Evolutionary conservation across 2,797 vertebrate genomes (phyloP), one percentile per base, ranked within the genome.

Genomic region (Gadopsis bispinosus): DNA sequence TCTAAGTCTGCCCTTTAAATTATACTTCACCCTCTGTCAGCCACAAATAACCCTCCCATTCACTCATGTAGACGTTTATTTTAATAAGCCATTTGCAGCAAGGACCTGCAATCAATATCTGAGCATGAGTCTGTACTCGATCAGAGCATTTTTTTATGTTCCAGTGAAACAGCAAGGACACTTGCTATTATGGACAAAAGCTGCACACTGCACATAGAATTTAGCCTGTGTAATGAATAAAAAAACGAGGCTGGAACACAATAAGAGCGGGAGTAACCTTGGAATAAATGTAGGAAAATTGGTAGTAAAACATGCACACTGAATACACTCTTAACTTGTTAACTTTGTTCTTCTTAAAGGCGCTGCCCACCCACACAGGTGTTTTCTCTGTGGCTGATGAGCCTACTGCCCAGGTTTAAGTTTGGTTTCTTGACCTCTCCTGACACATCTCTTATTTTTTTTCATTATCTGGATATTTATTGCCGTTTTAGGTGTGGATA

Each of bases 81-180:
- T 87, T 87, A 76, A 86, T 83, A 56, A 69, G 73, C 66, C 10
- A 70, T 84, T 89, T 73, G 54, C 61, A 70, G 76, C 63, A n/a
- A 10, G 41, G 41, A n/a, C 39, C 61, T 53, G 58, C 33, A 77
- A 88, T 89, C 79, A 80, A 81, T 82, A 82, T 45, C 71, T 33
- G 45, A 29, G 65, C 67, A 68, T 53, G 33, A 53, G 50, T 29
- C 51, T 33, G n/a, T 13, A 22, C 12, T n/a, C 43, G 4, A 41
- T 59, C 60, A 69, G 20, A 56, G 50, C 50, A 20, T 54, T 73
- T 39, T 39, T 83, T 76, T 72, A 67, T 66, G 51, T 75, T 59
- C 47, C 51, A 22, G 48, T 9, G 29, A 60, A 73, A 69, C 22
- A 69, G 64, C 29, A 62, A 73, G 7, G 66, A 54, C 76, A 51